Base-by-base conservation (phyloP, 2,113 vertebrate species). In the Sinosuthora webbiana region DNA sequence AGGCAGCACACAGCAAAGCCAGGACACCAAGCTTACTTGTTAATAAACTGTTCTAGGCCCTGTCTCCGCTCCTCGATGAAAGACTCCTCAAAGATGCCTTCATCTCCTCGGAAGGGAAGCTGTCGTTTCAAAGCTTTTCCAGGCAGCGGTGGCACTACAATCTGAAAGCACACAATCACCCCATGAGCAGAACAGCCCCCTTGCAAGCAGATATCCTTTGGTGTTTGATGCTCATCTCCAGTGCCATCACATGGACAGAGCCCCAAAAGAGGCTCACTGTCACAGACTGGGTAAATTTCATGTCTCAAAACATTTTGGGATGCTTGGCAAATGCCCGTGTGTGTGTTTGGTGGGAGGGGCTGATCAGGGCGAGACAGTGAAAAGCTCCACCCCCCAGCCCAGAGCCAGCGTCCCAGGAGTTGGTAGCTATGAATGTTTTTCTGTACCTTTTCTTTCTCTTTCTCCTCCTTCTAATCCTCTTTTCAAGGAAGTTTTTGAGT, bases 121-220 rank as follows among this genome's bases (percentile, higher is more conserved):
- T 99, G 99, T 97, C 99, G 98, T 98, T 99, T 99, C 97, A 99
- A 98, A 94, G 99, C 99, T 98, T 99, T 99, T 84, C 99, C 99
- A 81, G 99, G 99, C 96, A 99, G 98, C 1, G 99, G 99, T 75
- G 99, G 99, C 94, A 99, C 99, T 97, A 99, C 99, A 98, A 99
- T 99, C 99, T 99, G 95, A 64, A 96, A 93, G 83, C n/a, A 97
- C 25, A 97, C 11, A 60, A 83, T 16, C 50, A 44, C 9, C 14
- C 21, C 5, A 1, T 97, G 39, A 95, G 91, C 50, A 87, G 41
- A 83, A 59, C 0, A 2, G 35, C 35, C 56, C 52, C 37, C 35
- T 67, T 67, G 60, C 73, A 25, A 53, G 45, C 4, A 1, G 42
- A 16, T 17, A 31, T 7, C 57, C 53, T 69, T 21, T 33, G 12